Base-by-base conservation (phyloP, 2,888 invertebrate species). In the Chymomyza fuscimana region DNA sequence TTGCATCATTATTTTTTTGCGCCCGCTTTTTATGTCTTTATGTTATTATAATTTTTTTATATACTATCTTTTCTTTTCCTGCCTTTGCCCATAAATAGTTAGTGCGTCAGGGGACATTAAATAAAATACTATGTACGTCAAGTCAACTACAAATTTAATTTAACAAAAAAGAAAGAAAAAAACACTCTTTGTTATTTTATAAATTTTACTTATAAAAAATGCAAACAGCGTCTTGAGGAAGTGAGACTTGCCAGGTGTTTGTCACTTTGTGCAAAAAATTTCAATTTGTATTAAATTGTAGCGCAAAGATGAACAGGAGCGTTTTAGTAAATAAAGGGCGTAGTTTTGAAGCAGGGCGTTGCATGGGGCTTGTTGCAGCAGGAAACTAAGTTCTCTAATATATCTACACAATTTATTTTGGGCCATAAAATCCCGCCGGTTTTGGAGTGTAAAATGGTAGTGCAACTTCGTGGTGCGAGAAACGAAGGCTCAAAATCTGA, bases 181-280 rank as follows among this genome's bases (percentile, higher is more conserved):
- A 46, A 46, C 12, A 46, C 40, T 12, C 40, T 46, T 46, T 46
- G 40, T 46, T 46, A 46, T 36, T 9, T 36, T 32, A 32, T 7
- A 7, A 32, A 32, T 5, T 46, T 12, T 4, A 51, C 50, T 32
- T 22, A 61, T 58, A 71, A 40, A 62, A 75, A 77, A 86, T 87
- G 75, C 85, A 80, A 80, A 76, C 76, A 73, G 74, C 78, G 83
- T 82, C 80, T 73, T 65, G 75, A 87, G 87, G 85, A 85, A 85
- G 81, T 82, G 73, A 46, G 40, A 15, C 40, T 46, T 46, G 40
- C 40, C 40, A 46, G 40, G 12, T 46, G 40, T 46, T 46, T 46
- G 40, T 46, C 40, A 46, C 12, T 12, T 46, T 46, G 40, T 46
- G 40, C 40, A 46, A 46, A 46, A 46, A 46, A 46, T 46, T 12